A percentile compares a stretch with the other conserved stretches of the same genome.
phyloP scores from a whole-genome alignment of 2,113 vertebrate species.

The Miniopterus natalensis region DNA sequence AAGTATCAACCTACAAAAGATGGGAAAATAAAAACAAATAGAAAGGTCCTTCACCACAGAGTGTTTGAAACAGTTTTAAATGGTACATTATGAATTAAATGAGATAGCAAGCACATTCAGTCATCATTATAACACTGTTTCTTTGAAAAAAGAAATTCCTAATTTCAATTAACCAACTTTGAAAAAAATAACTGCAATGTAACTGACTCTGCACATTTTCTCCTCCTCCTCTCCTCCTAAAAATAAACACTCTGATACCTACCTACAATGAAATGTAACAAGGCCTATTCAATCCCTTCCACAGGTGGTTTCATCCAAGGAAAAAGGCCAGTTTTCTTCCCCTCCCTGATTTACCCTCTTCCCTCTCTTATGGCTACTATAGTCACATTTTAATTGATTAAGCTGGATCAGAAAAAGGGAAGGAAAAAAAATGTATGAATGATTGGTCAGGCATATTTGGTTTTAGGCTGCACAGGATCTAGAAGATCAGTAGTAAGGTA shows the following conservation, averaged over 20 bases:
- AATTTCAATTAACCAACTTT: conserved; percentile 44
- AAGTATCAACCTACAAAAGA: neutral
- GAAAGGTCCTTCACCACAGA: neutral
- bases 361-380: neutral
- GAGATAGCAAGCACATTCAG: neutral
- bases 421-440: conserved; percentile 38
- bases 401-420: conserved; percentile 29
- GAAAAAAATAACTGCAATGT: conserved; percentile 35
- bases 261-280: conserved; percentile 41
- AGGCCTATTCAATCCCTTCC: neutral
- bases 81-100: neutral
- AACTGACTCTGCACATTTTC: neutral
- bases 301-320: neutral
- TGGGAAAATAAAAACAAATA: conserved; percentile 1
- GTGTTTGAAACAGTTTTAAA: conserved; percentile 22
- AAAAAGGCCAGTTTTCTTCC: conserved; percentile 40
- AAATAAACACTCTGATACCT: neutral
- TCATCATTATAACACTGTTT: conserved; percentile 12
- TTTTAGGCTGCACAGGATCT: neutral
- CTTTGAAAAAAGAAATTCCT: conserved; percentile 12
- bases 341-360: conserved; percentile 7
- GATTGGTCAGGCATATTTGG: neutral
- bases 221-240: neutral
- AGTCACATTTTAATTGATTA: conserved; percentile 18
- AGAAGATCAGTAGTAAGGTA: neutral